Base-by-base conservation (phyloP, 2,797 vertebrate genomes). In the Halcyon leucocephala region DNA sequence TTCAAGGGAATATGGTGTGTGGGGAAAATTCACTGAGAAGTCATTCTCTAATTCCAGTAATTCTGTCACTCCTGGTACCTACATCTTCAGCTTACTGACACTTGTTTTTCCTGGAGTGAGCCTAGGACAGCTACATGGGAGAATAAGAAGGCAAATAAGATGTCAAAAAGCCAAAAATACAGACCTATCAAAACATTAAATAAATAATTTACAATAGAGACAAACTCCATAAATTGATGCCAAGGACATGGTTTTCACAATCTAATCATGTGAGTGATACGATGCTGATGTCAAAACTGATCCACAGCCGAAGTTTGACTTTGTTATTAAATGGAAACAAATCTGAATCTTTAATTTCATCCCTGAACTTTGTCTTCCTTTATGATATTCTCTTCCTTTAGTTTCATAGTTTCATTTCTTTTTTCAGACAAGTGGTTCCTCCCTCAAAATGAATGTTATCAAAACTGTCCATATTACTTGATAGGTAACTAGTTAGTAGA, bases 241-340 rank as follows among this genome's bases (percentile, higher is more conserved):
- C 26, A 44, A 52, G 31, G 37, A 20, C 4, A 18, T 10, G 15
- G 5, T 29, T 82, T 81, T 62, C 21, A 16, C 0, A 1, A 1
- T 54, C 12, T 33, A 57, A 22, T 20, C 6, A 15, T 20, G 29
- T 3, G 12, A 71, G 8, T 61, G 31, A 67, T 3, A 22, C 1
- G 1, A 12, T 61, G 21, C 21, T 6, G 17, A 11, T 62, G 26
- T 20, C 41, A 69, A 55, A 69, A 41, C 18, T 73, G 22, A 60
- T 49, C 55, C 37, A n/a, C 9, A 82, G 19, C 10, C 7, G 39
- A 44, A 19, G 17, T 20, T 33, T 76, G 12, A 57, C 19, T 90
- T 58, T 82, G 19, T 49, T 78, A 41, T 39, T 69, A 64, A 49
- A 15, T 33, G 14, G 33, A 72, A 79, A 29, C 8, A 57, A 87